Base-by-base conservation (phyloP, 92 coral and sea anemone genomes). In the Zoanthus gigantus region DNA sequence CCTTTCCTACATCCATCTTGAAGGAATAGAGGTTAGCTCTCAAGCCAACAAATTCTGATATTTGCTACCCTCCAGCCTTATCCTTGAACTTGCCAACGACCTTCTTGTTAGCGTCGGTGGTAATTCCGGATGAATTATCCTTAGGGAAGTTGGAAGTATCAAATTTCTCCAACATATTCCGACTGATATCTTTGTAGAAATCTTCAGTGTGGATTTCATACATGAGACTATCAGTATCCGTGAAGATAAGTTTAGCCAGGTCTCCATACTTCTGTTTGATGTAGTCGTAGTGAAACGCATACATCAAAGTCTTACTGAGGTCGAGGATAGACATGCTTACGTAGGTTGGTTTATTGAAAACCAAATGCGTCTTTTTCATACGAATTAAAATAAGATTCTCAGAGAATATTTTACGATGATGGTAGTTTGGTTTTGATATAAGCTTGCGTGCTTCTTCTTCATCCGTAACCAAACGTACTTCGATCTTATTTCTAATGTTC, bases 41-140 rank as follows among this genome's bases (percentile, higher is more conserved):
- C 9, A 81, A 31, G 23, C 76, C 86, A 18, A 81, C 86, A 34
- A 81, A 16, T 34, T 65, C 76, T 4, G 18, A 13, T 8, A 81
- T 28, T 8, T 15, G 18, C 29, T 56, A 29, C 4, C 72, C 0
- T 28, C 69, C 72, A 8, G 76, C 13, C 58, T 77, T 74, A 77
- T 77, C 79, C 71, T 81, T 81, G 53, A 81, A 61, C 76, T 50
- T 23, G 9, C 56, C 86, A 30, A 81, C 37, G 52, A 81, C 46
- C 54, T 81, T 81, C 16, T 58, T 81, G 10, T 81, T 81, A 8
- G n/a, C 46, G 12, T 52, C 72, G 3, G 47, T 29, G 46, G 30
- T 17, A 15, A 57, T 57, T 0, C 63, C 12, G 14, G 63, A 57
- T 11, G 63, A 15, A 11, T 57, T 12, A 15, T 57, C 63, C 17